Evolutionary conservation across 2,888 invertebrate genomes (phyloP).

Genomic region (Andrena dorsata): DNA sequence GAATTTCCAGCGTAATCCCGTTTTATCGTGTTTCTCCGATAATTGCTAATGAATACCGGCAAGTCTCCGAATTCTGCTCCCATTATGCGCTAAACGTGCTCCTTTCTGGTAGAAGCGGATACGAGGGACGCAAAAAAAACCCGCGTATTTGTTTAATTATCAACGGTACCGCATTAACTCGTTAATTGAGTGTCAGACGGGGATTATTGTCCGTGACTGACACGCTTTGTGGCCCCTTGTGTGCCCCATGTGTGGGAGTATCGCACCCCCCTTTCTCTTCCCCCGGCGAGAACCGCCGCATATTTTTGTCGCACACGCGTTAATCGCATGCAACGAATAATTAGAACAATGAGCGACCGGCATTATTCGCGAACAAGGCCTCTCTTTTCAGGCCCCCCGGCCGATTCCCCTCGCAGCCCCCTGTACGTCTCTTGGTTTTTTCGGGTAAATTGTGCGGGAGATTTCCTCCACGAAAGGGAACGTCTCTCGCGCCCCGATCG

Average conservation of each 20-base stretch:
- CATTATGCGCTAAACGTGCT: background rate
- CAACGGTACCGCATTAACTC: constrained; percentile 84
- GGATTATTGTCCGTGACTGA: constrained; percentile 82
- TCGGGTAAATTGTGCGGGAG: constrained; percentile 46
- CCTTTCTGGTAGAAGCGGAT: constrained; percentile 37
- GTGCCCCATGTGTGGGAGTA: constrained; percentile 76
- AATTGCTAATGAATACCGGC: constrained; percentile 27
- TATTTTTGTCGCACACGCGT: constrained; percentile 75
- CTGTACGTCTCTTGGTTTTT: constrained; percentile 26
- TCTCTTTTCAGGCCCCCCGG: constrained; percentile 72
- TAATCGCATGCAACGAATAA: constrained; percentile 84
- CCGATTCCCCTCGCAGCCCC: constrained; percentile 74
- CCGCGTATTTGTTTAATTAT: constrained; percentile 84
- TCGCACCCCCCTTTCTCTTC: constrained; percentile 53
- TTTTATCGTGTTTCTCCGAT: background rate
- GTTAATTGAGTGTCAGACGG: constrained; percentile 85
- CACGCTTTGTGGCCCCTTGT: constrained; percentile 81
- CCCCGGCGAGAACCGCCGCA: constrained; percentile 54
- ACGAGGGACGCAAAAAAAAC: constrained; percentile 60
- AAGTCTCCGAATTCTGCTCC: constrained; percentile 5
- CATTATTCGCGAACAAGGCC: constrained; percentile 82
- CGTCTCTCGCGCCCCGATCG: constrained; percentile 53
- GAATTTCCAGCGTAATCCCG: background rate
- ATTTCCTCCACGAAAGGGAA: constrained; percentile 43
- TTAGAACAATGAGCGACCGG: constrained; percentile 84